A percentile compares a stretch with the other conserved stretches of the same genome.
Evolutionary conservation across 2,113 vertebrate species (phyloP).

Genomic region (Zosterops lateralis): DNA sequence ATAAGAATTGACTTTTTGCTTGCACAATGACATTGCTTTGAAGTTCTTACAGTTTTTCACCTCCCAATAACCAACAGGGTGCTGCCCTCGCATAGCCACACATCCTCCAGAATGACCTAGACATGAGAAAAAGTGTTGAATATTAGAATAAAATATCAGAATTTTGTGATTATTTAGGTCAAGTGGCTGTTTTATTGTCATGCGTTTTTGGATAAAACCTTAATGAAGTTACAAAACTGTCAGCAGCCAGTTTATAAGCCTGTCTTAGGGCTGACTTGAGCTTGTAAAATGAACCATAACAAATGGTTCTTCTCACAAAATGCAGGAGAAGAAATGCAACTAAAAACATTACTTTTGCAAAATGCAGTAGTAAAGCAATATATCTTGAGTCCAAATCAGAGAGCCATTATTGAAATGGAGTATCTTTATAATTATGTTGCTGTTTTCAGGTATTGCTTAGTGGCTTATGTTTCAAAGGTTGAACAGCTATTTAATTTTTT

Average conservation of each 20-base stretch:
- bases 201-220: not conserved
- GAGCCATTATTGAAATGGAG: not conserved
- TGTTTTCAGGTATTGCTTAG: not conserved
- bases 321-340: not conserved
- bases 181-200: not conserved
- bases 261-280: not conserved
- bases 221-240: not conserved
- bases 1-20: conserved; percentile 74
- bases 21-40: conserved; percentile 88
- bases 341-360: not conserved
- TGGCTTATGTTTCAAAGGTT: not conserved
- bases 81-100: conserved; percentile 81
- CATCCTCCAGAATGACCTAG: conserved; percentile 84
- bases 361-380: not conserved
- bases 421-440: not conserved
- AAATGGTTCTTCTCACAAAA: not conserved
- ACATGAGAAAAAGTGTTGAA: not conserved
- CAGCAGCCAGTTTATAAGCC: not conserved
- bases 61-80: conserved; percentile 86
- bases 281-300: not conserved
- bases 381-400: not conserved
- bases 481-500: not conserved
- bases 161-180: not conserved
- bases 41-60: conserved; percentile 87
- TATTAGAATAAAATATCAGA: not conserved